Evolutionary conservation across 1,140 invertebrate species (phyloP).

Genomic region (Pseudobourletiella spinata): DNA sequence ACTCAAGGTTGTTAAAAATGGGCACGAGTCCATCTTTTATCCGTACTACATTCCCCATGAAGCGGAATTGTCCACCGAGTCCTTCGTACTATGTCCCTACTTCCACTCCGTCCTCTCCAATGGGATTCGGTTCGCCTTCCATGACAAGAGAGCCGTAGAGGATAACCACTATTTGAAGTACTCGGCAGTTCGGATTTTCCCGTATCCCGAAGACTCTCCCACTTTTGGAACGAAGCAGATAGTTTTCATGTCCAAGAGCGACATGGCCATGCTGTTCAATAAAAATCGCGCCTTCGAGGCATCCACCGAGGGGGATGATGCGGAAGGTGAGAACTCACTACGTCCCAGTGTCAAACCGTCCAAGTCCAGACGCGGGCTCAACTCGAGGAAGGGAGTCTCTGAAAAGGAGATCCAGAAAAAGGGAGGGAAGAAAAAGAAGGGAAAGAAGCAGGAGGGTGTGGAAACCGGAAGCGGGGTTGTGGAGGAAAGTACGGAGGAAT

Average conservation of each 20-base stretch:
- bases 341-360: no score
- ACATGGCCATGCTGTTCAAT: neutral
- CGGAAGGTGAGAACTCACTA: neutral
- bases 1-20: slow-evolving; percentile 14
- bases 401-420: no score
- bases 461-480: neutral
- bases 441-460: no score
- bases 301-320: neutral
- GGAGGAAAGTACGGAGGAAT: no score
- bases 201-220: no score
- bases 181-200: no score
- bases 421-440: no score
- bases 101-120: slow-evolving; percentile 21
- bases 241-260: neutral
- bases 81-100: slow-evolving; percentile 19
- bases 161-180: neutral
- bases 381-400: no score
- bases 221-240: no score
- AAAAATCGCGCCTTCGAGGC: neutral
- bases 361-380: no score
- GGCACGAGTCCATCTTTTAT: slow-evolving; percentile 20
- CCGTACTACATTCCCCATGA: slow-evolving; percentile 26
- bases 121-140: slow-evolving; percentile 22
- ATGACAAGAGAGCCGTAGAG: slow-evolving; percentile 15
- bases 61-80: slow-evolving; percentile 1